phyloP scores from a whole-genome alignment of 2,113 vertebrate genomes.

The Lichenostomus cassidix region DNA sequence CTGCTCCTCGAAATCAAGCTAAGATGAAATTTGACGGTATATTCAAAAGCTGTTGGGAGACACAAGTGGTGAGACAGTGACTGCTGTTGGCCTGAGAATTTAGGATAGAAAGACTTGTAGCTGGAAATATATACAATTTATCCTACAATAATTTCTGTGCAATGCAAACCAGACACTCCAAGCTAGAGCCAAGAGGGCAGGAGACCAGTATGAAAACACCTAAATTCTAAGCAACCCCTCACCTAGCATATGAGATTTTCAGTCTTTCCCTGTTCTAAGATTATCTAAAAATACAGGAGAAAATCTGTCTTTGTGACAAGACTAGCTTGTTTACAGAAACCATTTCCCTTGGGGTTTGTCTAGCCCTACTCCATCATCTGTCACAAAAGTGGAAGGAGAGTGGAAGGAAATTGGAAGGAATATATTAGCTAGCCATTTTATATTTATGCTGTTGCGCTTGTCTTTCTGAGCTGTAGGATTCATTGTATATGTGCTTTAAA shows the following conservation, averaged over 20 bases:
- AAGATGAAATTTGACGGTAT: neutral
- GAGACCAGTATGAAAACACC: neutral
- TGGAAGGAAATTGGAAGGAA: too few species aligned
- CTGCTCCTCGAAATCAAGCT: neutral
- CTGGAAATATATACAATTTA: neutral
- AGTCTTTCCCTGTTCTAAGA: neutral
- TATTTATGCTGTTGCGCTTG: neutral
- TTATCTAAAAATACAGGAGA: neutral
- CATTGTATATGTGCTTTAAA: neutral
- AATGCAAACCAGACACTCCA: neutral
- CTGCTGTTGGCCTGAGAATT: neutral
- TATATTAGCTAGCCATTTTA: neutral
- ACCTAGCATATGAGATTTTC: neutral
- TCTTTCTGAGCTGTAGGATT: neutral
- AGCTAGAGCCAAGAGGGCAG: neutral
- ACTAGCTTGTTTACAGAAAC: neutral
- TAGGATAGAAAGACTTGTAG: neutral
- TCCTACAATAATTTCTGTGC: neutral
- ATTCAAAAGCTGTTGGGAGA: neutral
- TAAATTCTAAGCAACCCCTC: neutral
- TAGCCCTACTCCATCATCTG: neutral
- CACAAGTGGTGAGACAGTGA: neutral
- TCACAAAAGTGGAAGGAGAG: neutral
- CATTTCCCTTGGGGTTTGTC: neutral
- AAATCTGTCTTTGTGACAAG: neutral